A percentile compares a stretch with the other conserved stretches of the same genome.
Conservation (phyloP, 2,113 vertebrate genomes). For the crab-eating macaque (Macaca fascicularis) region DNA sequence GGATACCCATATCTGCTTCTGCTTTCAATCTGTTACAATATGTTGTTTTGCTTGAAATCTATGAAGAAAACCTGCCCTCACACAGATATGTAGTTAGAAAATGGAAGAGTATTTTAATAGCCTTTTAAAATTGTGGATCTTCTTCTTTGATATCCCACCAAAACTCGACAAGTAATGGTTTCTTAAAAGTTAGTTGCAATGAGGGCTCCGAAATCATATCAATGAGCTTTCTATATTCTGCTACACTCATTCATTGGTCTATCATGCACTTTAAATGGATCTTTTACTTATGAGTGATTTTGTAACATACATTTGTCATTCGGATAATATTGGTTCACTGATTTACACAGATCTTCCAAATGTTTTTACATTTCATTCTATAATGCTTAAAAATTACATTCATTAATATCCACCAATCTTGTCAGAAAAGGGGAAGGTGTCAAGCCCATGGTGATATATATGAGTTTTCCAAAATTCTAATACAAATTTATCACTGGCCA, state of each 20-base stretch:
- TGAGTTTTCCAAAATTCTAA: neutral
- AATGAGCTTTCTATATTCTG: neutral
- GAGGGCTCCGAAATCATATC: neutral
- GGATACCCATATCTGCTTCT: conserved; percentile 57
- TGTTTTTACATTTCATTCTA: neutral
- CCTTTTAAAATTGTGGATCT: neutral
- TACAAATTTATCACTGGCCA: neutral
- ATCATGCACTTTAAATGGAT: neutral
- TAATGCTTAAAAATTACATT: neutral
- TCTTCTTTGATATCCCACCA: conserved; percentile 17
- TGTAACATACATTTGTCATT: neutral
- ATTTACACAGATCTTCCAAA: neutral
- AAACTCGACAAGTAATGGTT: neutral
- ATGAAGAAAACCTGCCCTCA: conserved; percentile 47
- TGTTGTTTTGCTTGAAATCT: conserved; percentile 61
- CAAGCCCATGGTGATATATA: neutral
- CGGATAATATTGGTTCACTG: neutral
- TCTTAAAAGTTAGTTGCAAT: neutral
- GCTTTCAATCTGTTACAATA: conserved; percentile 49
- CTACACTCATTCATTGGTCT: neutral
- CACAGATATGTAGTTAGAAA: conserved; percentile 23
- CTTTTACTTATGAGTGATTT: neutral
- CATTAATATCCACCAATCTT: neutral
- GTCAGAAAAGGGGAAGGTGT: neutral
- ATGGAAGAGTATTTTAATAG: conserved; percentile 18